phyloP scores from a whole-genome alignment of 2,113 vertebrate species.

The Neopipo cinnamomea region DNA sequence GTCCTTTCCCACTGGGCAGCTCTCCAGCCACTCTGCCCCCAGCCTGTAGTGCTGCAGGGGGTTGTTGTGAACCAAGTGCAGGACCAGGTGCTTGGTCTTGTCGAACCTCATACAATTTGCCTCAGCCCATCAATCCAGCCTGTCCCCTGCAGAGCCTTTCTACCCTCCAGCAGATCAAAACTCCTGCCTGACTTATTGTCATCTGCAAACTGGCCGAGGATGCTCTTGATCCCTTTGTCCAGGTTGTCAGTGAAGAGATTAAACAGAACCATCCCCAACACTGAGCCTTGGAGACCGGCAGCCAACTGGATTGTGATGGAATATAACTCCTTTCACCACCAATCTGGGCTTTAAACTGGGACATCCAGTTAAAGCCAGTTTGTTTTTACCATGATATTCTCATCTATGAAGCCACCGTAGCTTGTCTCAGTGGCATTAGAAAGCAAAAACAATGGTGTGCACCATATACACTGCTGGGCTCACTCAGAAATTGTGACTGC shows the following conservation, averaged over 20 bases:
- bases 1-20: fast-evolving
- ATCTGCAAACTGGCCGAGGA: neutral
- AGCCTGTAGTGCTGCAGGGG: fast-evolving
- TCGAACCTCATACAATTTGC: neutral
- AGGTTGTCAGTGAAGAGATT: fast-evolving
- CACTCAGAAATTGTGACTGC: neutral
- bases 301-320: neutral
- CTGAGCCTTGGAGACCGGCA: neutral
- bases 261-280: neutral
- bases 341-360: neutral
- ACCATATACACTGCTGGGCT: neutral
- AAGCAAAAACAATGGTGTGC: neutral
- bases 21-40: neutral
- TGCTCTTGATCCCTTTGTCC: neutral
- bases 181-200: neutral
- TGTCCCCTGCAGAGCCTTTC: neutral
- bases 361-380: neutral
- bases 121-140: neutral
- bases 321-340: neutral
- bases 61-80: neutral
- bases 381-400: neutral
- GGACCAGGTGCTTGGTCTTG: neutral
- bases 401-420: neutral
- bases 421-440: neutral
- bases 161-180: too few species aligned